Evolutionary conservation across 1,140 invertebrate genomes (phyloP).

Genomic region (Leptoteleia sp.): DNA sequence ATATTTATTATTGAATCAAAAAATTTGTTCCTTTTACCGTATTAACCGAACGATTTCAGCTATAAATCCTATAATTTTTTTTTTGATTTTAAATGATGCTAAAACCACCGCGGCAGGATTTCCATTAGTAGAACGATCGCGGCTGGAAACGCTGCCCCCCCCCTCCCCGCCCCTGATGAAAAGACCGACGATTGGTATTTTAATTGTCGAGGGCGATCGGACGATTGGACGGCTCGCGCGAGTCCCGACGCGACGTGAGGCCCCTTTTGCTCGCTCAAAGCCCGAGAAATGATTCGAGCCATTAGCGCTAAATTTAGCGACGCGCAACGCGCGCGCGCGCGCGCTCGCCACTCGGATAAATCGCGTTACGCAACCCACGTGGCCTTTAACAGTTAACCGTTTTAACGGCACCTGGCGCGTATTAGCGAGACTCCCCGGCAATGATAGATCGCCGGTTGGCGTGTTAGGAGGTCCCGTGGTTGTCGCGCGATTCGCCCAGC

Average conservation of each 20-base stretch:
- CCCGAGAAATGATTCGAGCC: neutral
- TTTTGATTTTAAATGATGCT: too few relatives aligned
- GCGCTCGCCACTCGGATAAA: neutral
- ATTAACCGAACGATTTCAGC: too few relatives aligned
- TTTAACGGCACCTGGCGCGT: conserved; percentile 9
- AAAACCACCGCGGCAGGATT: conserved; percentile 4
- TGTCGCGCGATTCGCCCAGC: conserved; percentile 60
- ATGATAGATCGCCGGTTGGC: conserved; percentile 57
- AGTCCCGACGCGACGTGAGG: neutral
- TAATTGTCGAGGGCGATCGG: conserved; percentile 14
- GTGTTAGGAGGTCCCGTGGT: conserved; percentile 63
- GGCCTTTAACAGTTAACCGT: conserved; percentile 24
- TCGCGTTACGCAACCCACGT: neutral
- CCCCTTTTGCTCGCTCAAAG: neutral
- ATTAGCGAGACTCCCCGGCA: conserved; percentile 30
- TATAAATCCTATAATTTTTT: too few relatives aligned
- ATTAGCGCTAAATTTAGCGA: conserved; percentile 14
- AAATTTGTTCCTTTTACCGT: too few relatives aligned
- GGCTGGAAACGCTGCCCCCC: neutral
- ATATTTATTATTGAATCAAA: too few relatives aligned
- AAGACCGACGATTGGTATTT: conserved; percentile 14
- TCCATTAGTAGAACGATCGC: neutral
- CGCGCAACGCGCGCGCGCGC: too few relatives aligned
- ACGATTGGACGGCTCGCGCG: neutral
- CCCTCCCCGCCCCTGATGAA: neutral